These are phyloP conservation scores for Rhynchotus rufescens DNA, from an alignment of 2,797 vertebrate genomes.

Conservation along the genomic window DNA sequence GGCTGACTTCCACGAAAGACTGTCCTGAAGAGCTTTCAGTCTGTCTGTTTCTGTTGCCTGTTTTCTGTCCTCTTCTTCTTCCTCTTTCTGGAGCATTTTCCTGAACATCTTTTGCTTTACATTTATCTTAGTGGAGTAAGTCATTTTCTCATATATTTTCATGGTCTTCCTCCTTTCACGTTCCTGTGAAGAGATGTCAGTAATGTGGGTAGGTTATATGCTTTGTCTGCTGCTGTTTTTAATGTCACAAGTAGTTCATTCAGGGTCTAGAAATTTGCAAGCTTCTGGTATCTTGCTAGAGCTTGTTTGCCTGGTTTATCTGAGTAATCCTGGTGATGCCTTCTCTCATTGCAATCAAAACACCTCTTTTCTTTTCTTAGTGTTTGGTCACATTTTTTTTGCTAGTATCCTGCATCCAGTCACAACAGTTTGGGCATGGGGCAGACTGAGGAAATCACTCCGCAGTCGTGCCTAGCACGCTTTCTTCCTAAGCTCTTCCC, in stretches of 20 bases:
- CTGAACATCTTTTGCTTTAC: conserved; percentile 68
- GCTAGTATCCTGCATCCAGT: not conserved
- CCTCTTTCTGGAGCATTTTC: conserved; percentile 73
- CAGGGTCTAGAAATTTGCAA: not conserved
- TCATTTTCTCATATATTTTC: conserved; percentile 85
- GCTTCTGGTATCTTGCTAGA: not conserved
- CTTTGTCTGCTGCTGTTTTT: not conserved
- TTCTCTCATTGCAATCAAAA: not conserved
- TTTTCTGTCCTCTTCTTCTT: conserved; percentile 60
- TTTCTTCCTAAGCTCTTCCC: not conserved
- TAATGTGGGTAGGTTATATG: not conserved
- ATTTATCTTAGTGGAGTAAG: conserved; percentile 74
- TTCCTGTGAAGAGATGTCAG: conserved; percentile 77
- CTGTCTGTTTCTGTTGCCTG: conserved; percentile 24
- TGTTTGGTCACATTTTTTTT: not conserved
- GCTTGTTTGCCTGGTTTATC: not conserved
- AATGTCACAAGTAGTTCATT: not conserved
- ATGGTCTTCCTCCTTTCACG: conserved; percentile 78
- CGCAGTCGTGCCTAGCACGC: not conserved
- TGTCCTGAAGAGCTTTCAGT: conserved; percentile 32
- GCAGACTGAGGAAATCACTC: not conserved
- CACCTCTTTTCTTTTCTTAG: not conserved
- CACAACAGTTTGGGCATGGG: not conserved
- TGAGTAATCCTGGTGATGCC: not conserved
- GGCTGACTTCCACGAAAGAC: conserved; percentile 73